Base-by-base conservation (phyloP, 1,140 invertebrate genomes). In the Parasteatoda tepidariorum region DNA sequence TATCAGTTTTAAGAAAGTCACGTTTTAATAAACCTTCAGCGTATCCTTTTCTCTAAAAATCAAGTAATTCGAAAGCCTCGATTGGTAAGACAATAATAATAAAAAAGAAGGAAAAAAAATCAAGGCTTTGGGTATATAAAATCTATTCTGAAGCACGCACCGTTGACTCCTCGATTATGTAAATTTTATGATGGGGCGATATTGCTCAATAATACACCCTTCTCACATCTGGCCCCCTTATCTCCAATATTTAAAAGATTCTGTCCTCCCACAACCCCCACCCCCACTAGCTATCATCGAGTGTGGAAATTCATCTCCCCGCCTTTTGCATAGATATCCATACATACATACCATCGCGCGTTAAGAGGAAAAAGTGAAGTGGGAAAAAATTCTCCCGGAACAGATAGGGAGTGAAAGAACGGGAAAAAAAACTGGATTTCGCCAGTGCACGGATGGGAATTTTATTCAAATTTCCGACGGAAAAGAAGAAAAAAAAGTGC, bases 171-270 rank as follows among this genome's bases (percentile, higher is more conserved):
- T 64, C 61, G 61, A 64, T 64, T 68, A 68, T 68, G 66, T 30
- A 68, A 68, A 68, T 68, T 38, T 68, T 68, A 68, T 68, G 66
- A 48, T 48, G 26, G 15, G 33, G 22, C 66, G 66, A 68, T 68
- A 71, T 54, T 55, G 68, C 68, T 26, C 30, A 30, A 55, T 55
- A 71, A 71, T 71, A 55, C 11, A 57, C 33, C 26, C 66, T 6
- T 30, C 18, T 18, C 22, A n/a, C 41, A 55, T n/a, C 41, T 31
- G 41, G 18, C 1, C 18, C 26, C 54, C 68, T 55, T 30, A 71
- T 55, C 68, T 55, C 41, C 22, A 31, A 55, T 30, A 71, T 55
- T 71, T 57, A 55, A 71, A 68, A 68, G 66, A 68, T 15, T 68
- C n/a, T 11, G 6, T 15, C 66, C 34, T 13, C 38, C n/a, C 18